phyloP scores from a whole-genome alignment of 2,797 vertebrate species.

The Bradypus variegatus region DNA sequence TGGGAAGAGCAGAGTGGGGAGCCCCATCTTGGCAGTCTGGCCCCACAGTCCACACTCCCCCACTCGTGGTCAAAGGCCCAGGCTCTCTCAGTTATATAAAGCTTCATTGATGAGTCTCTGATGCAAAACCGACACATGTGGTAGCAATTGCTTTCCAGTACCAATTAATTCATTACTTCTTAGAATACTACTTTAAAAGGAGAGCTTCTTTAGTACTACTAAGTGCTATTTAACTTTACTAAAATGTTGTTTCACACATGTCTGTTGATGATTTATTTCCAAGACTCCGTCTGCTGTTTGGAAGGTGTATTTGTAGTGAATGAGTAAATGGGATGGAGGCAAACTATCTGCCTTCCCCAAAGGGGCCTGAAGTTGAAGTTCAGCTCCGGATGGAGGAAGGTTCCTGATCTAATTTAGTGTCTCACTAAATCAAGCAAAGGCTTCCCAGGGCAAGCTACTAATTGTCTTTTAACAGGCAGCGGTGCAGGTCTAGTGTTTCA shows the following conservation, averaged over 20 bases:
- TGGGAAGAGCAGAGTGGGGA: neutral
- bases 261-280: neutral
- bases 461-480: neutral
- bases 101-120: neutral
- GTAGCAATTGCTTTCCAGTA: neutral
- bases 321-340: neutral
- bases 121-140: neutral
- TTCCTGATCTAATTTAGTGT: neutral
- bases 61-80: neutral
- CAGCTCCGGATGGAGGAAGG: neutral
- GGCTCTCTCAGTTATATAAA: neutral
- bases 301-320: neutral
- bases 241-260: neutral
- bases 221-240: neutral
- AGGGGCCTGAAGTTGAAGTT: neutral
- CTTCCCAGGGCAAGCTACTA: neutral
- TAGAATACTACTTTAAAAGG: neutral
- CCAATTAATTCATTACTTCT: neutral
- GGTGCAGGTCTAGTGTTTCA: neutral
- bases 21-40: neutral
- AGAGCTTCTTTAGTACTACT: neutral
- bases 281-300: neutral
- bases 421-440: neutral
- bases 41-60: neutral
- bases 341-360: neutral